A percentile compares a stretch with the other conserved stretches of the same genome.
phyloP scores from a whole-genome alignment of 1,140 invertebrate genomes.

The Himalopsyche phryganea region DNA sequence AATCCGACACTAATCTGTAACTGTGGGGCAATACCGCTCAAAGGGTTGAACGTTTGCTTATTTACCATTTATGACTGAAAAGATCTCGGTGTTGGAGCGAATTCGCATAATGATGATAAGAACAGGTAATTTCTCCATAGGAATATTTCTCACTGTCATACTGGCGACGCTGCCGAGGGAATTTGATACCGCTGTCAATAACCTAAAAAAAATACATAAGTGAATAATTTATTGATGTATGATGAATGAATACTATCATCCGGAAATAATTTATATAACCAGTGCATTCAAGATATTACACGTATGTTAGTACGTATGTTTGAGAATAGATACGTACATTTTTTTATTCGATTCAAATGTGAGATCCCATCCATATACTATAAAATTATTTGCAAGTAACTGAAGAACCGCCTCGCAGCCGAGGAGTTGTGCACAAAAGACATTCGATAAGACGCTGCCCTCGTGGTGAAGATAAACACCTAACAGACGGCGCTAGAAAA shows the following conservation, averaged over 20 bases:
- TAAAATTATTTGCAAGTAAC: constrained; percentile 81
- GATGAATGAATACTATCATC: no score
- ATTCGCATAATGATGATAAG: constrained; percentile 85
- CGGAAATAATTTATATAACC: no score
- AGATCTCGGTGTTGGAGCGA: constrained; percentile 82
- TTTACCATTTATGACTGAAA: constrained; percentile 78
- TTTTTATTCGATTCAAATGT: constrained; percentile 80
- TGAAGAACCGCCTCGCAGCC: constrained; percentile 86
- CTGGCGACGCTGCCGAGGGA: constrained; percentile 65
- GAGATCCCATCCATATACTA: constrained; percentile 94
- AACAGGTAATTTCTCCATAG: constrained; percentile 79
- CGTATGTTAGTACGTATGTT: no score
- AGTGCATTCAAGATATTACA: no score
- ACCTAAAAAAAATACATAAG: constrained; percentile 45
- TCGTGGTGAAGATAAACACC: constrained; percentile 95
- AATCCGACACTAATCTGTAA: no score
- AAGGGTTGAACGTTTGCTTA: no score
- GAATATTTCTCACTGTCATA: constrained; percentile 76
- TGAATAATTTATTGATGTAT: neutral
- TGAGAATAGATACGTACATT: constrained; percentile 55
- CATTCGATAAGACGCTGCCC: constrained; percentile 87
- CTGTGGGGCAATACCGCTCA: no score
- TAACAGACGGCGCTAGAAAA: constrained; percentile 80
- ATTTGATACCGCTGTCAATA: constrained; percentile 63
- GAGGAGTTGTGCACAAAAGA: constrained; percentile 92